A percentile compares a stretch with the other conserved stretches of the same genome.
Evolutionary conservation across 2,113 vertebrate genomes (phyloP).

Genomic region (Pycnonotus jocosus): DNA sequence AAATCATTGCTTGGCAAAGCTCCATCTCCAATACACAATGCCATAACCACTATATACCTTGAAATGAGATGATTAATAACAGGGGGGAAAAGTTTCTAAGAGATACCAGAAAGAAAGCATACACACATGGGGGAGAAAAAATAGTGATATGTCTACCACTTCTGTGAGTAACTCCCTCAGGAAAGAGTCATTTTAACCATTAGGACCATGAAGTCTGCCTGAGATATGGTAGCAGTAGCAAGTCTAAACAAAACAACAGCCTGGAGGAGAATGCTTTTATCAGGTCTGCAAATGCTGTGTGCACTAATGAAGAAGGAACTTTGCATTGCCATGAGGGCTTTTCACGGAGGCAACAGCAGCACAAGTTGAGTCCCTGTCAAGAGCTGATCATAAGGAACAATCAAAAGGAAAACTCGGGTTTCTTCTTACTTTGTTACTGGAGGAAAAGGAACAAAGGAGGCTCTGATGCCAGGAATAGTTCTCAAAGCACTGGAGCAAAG

Average conservation of each 20-base stretch:
- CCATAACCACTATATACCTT: neutral
- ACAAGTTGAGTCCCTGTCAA: accelerated
- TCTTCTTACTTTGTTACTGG: neutral
- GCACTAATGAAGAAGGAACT: neutral
- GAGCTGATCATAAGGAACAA: neutral
- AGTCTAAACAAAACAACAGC: neutral
- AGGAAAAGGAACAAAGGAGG: neutral
- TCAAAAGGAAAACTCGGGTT: neutral
- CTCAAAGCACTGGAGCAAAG: neutral
- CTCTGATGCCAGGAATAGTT: neutral
- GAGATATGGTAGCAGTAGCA: neutral
- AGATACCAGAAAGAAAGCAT: neutral
- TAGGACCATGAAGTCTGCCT: neutral
- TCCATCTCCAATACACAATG: neutral
- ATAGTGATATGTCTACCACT: neutral
- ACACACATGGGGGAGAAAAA: neutral
- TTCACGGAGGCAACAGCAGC: neutral
- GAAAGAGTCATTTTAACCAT: neutral
- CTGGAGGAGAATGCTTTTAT: neutral
- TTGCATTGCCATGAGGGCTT: neutral
- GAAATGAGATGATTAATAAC: neutral
- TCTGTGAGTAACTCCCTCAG: neutral
- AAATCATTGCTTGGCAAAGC: neutral
- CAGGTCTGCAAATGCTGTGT: neutral
- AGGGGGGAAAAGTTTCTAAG: neutral